Evolutionary conservation across 2,888 invertebrate genomes (phyloP).

Genomic region (Apotomis capreana): DNA sequence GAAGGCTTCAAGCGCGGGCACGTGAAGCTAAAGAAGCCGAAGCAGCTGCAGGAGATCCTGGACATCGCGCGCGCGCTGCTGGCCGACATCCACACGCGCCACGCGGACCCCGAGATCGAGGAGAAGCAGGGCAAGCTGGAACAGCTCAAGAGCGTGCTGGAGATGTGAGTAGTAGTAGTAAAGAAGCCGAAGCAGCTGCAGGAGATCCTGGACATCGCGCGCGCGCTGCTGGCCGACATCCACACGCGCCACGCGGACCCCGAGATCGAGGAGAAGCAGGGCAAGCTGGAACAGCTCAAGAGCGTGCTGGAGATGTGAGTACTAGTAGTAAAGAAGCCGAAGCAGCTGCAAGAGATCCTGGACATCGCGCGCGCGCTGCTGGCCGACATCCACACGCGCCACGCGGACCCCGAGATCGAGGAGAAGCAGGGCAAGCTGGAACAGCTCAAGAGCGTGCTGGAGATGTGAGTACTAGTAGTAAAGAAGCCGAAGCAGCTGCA

Average conservation of each 20-base stretch:
- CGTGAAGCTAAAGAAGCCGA: conserved; percentile 98
- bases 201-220: conserved; percentile 98
- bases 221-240: conserved; percentile 94
- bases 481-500: too few species aligned
- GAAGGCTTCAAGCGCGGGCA: conserved; percentile 98
- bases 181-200: conserved; percentile 98
- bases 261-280: conserved; percentile 98
- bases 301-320: conserved; percentile 99
- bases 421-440: too few species aligned
- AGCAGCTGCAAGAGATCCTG: too few species aligned
- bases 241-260: conserved; percentile 94
- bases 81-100: conserved; percentile 93
- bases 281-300: conserved; percentile 98
- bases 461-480: not conserved
- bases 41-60: conserved; percentile 98
- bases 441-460: too few species aligned
- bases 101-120: conserved; percentile 95
- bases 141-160: conserved; percentile 98
- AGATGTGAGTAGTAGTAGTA: conserved; percentile 89
- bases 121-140: conserved; percentile 98
- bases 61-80: conserved; percentile 97
- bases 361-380: too few species aligned
- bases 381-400: too few species aligned
- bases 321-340: too few species aligned
- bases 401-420: too few species aligned